Base-by-base conservation (phyloP, 2,797 vertebrate genomes). In the Sciurus vulgaris region DNA sequence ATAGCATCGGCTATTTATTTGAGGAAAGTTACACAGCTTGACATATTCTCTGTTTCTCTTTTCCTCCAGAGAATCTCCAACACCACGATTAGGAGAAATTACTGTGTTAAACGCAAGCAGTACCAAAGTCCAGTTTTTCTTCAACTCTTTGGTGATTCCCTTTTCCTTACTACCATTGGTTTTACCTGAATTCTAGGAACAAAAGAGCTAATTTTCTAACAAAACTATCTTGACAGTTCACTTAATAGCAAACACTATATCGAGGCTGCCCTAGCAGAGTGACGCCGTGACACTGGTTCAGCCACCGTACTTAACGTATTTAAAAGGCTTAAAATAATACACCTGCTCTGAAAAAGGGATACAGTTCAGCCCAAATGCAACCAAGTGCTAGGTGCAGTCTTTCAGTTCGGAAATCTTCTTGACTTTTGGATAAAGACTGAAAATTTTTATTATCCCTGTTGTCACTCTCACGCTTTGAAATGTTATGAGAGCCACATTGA, bases 11-110 rank as follows among this genome's bases (percentile, higher is more conserved):
- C 90, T 73, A 92, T 96, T 93, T 89, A 54, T 65, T 14, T 78
- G 82, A 97, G 73, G 90, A 83, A 93, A 97, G 59, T 76, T 95
- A 76, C 51, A 95, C 89, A 97, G 54, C 33, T 70, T 96, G 94
- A 96, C 24, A 49, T 3, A 85, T 63, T 92, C 18, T 20, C 26
- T 38, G 76, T 77, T 92, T 86, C 85, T 93, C 6, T 0, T 44
- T 86, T 49, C 85, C 94, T n/a, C 84, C 70, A 86, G 78, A 96
- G 44, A 44, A 9, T 38, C 11, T 35, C 0, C 14, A 33, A 95
- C 18, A 44, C 67, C 20, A 84, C 61, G 93, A 65, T 95, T 91
- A 88, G 72, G 67, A 63, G 70, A 97, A 89, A 56, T 20, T 49
- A 17, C 74, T 10, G 73, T 88, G 38, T 63, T 78, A 72, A 49